A percentile compares a stretch with the other conserved stretches of the same genome.
These are phyloP conservation scores for Eristalis tenax DNA, from an alignment of 2,888 invertebrate species.

Conservation along the genomic window DNA sequence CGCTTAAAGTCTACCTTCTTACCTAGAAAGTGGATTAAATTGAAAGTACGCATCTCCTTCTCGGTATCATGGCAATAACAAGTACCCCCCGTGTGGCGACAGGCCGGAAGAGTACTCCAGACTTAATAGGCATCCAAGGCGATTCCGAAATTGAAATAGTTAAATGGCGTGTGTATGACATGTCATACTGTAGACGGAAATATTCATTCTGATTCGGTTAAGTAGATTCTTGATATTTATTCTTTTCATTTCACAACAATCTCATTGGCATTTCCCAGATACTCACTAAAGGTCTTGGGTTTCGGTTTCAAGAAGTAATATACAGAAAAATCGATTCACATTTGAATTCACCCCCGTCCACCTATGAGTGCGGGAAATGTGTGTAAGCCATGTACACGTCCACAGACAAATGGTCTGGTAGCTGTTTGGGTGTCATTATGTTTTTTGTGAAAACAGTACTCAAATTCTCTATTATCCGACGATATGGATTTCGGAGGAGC, in stretches of 20 bases:
- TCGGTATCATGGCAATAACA: not conserved
- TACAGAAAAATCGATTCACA: not conserved
- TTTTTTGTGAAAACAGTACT: not conserved
- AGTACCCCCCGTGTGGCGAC: not conserved
- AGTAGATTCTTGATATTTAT: not conserved
- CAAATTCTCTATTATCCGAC: not conserved
- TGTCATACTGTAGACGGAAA: not conserved
- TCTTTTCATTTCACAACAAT: not conserved
- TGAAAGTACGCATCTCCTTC: not conserved
- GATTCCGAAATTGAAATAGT: not conserved
- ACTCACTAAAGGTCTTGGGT: not conserved
- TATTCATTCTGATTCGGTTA: not conserved
- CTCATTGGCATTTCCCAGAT: not conserved
- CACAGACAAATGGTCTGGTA: not conserved
- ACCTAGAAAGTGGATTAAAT: not conserved
- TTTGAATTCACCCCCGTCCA: not conserved
- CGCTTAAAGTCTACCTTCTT: not conserved
- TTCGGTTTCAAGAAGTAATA: not conserved
- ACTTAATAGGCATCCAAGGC: not conserved
- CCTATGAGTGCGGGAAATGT: not conserved
- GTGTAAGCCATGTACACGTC: not conserved
- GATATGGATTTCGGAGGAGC: not conserved
- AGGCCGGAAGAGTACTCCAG: not conserved
- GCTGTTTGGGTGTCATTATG: not conserved
- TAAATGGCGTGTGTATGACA: not conserved